Evolutionary conservation across 2,113 vertebrate genomes (phyloP).

Genomic region (Pygathrix nemaeus): DNA sequence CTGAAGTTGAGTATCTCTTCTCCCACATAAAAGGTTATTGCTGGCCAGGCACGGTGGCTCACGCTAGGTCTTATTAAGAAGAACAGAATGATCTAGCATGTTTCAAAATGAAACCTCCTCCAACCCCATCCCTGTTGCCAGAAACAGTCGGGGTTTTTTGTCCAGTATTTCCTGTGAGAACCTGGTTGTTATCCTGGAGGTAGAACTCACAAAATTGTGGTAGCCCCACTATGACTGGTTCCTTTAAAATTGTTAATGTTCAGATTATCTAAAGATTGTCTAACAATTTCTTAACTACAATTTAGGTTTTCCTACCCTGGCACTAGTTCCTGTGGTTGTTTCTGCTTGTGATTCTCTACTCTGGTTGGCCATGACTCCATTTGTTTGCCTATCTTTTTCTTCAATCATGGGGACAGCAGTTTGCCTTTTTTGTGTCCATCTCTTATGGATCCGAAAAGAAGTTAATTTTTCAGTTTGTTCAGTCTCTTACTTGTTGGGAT

Average conservation of each 20-base stretch:
- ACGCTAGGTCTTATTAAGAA: not conserved
- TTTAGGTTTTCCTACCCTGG: not conserved
- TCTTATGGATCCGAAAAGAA: not conserved
- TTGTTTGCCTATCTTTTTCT: not conserved
- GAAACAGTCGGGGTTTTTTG: not conserved
- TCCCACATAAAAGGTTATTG: not conserved
- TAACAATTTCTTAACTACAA: not conserved
- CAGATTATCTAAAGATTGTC: not conserved
- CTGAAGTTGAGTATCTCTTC: not conserved
- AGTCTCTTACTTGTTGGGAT: not conserved
- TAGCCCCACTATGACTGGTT: not conserved
- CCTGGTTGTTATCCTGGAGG: not conserved
- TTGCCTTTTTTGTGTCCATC: not conserved
- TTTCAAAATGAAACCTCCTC: not conserved
- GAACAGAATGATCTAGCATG: not conserved
- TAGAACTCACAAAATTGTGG: not conserved
- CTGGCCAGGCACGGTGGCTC: not conserved
- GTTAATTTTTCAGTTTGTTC: not conserved
- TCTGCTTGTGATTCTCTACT: not conserved
- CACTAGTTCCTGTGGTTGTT: not conserved
- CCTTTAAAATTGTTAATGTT: not conserved
- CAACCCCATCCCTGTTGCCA: not conserved
- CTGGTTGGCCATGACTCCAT: not conserved
- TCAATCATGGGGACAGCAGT: not conserved
- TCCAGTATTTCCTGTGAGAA: not conserved